Percentiles rank a stretch among this genome's conserved stretches.
Conservation (phyloP, 2,797 vertebrate species). For the Euthynnus affinis region DNA sequence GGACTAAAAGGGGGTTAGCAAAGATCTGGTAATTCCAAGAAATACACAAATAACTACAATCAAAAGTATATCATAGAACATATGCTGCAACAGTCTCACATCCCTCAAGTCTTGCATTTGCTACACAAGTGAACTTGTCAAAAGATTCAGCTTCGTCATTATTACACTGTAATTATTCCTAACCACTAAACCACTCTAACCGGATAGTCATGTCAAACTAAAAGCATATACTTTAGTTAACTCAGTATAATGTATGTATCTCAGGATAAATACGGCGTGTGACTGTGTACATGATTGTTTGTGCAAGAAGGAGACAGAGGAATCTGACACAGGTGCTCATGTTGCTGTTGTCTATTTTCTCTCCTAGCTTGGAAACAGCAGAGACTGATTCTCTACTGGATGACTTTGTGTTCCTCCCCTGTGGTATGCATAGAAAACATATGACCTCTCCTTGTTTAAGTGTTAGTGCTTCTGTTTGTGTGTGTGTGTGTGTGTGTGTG, state of each 20-base stretch:
- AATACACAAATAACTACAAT: not conserved
- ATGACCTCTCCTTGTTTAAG: not conserved
- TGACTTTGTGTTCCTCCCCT: conserved; percentile 78
- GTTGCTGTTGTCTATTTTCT: conserved; percentile 22
- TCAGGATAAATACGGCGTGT: not conserved
- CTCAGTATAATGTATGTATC: not conserved
- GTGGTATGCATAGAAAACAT: conserved; percentile 56
- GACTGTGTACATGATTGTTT: not conserved
- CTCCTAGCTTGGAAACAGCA: conserved; percentile 60
- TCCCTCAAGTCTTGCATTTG: not conserved
- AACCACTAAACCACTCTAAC: conserved; percentile 22
- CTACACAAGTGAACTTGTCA: not conserved
- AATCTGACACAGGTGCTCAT: not conserved
- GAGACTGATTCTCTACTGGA: conserved; percentile 71
- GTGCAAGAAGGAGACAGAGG: not conserved
- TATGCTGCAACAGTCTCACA: not conserved
- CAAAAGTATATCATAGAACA: not conserved
- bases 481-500: not conserved
- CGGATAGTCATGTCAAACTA: not conserved
- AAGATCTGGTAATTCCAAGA: not conserved
- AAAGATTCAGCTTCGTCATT: not conserved
- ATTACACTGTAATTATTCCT: not conserved
- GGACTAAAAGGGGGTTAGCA: not conserved
- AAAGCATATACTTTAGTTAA: not conserved
- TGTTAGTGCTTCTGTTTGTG: too few species aligned